phyloP scores from a whole-genome alignment of 2,113 vertebrate species.

The Myotis brandtii region DNA sequence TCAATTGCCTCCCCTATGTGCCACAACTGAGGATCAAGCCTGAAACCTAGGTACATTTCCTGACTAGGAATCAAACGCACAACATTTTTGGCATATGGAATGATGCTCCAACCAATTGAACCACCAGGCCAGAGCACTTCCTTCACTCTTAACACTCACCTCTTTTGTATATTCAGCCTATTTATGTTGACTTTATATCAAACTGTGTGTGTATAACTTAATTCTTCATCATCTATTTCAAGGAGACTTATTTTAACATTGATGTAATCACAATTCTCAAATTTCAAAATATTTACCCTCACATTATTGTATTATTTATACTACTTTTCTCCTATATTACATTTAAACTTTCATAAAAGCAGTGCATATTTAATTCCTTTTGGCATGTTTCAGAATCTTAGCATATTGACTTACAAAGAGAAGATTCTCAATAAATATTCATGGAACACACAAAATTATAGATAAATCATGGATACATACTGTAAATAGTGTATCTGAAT shows the following conservation, averaged over 20 bases:
- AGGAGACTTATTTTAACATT: not conserved
- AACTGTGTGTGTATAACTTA: not conserved
- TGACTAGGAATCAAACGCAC: not conserved
- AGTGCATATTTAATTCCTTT: not conserved
- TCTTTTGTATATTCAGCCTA: not conserved
- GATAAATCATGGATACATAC: constrained; percentile 15
- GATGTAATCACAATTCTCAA: not conserved
- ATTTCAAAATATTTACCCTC: constrained; percentile 41
- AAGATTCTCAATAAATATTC: constrained; percentile 29
- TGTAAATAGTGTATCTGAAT: not conserved
- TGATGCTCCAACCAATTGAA: not conserved
- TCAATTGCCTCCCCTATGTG: not conserved
- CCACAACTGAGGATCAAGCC: too few species aligned
- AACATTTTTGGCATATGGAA: not conserved
- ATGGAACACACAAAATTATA: constrained; percentile 6
- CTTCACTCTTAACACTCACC: not conserved
- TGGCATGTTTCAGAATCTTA: constrained; percentile 47
- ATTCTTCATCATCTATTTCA: not conserved
- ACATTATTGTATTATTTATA: constrained; percentile 30
- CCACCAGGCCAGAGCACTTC: not conserved
- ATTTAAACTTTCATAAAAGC: constrained; percentile 21
- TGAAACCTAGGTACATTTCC: too few species aligned
- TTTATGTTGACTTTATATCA: not conserved
- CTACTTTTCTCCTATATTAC: not conserved
- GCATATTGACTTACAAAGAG: constrained; percentile 34